Evolutionary conservation across 2,888 invertebrate species (phyloP).

Genomic region (Aspidapion aeneum): DNA sequence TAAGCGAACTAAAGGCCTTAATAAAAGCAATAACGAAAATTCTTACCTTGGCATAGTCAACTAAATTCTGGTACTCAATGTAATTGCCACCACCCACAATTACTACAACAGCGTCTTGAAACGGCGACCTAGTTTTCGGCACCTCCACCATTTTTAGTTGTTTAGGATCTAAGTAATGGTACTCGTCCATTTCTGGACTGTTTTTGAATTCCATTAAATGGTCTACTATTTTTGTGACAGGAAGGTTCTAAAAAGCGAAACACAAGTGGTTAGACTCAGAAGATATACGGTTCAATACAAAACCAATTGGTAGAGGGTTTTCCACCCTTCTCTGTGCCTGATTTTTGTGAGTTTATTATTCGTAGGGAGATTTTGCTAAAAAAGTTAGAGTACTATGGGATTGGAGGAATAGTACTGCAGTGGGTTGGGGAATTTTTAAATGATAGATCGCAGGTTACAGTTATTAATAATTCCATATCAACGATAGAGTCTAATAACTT

Average conservation of each 20-base stretch:
- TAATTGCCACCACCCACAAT: slow-evolving; percentile 95
- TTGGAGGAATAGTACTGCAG: no score
- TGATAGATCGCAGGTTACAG: no score
- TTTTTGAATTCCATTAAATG: slow-evolving; percentile 79
- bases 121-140: slow-evolving; percentile 64
- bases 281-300: slow-evolving; percentile 1
- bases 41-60: slow-evolving; percentile 86
- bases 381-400: no score
- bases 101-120: slow-evolving; percentile 88
- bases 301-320: no score
- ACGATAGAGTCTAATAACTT: no score
- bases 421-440: no score
- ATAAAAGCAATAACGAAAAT: no score
- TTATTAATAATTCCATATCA: no score
- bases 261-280: not conserved
- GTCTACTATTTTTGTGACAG: slow-evolving; percentile 91
- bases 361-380: no score
- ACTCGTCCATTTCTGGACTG: slow-evolving; percentile 78
- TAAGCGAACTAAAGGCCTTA: no score
- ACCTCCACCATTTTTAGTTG: slow-evolving; percentile 71
- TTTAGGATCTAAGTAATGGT: slow-evolving; percentile 94
- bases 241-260: slow-evolving; percentile 71
- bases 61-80: slow-evolving; percentile 98
- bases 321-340: no score
- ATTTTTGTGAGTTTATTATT: no score